Conservation (phyloP, 2,113 vertebrate species). For the Nothobranchius kuhntae region DNA sequence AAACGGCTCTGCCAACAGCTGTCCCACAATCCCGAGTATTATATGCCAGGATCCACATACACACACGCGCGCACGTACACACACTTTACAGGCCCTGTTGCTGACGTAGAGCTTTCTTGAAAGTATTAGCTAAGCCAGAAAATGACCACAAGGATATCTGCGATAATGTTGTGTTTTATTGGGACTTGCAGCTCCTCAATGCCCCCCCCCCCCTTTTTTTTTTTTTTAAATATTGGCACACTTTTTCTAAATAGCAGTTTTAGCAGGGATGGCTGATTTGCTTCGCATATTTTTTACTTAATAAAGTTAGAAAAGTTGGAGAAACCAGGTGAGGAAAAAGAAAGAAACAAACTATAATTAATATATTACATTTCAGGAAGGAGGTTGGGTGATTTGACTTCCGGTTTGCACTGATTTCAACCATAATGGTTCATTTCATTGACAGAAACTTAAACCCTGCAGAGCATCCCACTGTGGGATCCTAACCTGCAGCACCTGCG, state of each 20-base stretch:
- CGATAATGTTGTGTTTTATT: background rate
- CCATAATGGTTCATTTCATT: background rate
- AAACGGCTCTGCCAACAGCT: slow-evolving; percentile 79
- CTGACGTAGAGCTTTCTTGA: slow-evolving; percentile 50
- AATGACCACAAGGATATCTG: slow-evolving; percentile 34
- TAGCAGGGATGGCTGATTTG: slow-evolving; percentile 30
- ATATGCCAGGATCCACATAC: slow-evolving; percentile 58
- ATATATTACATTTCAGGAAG: no score
- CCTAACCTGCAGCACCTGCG: slow-evolving; percentile 51
- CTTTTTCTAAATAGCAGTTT: slow-evolving; percentile 23
- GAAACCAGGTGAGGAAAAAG: no score
- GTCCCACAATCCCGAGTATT: slow-evolving; percentile 69
- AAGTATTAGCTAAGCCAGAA: slow-evolving; percentile 49
- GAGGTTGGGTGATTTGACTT: no score
- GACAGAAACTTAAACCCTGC: background rate
- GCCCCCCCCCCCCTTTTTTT: background rate
- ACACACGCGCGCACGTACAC: slow-evolving; percentile 49
- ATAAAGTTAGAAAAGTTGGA: slow-evolving; percentile 12
- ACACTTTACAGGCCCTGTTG: slow-evolving; percentile 38
- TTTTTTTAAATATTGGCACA: no score
- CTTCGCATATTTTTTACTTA: slow-evolving; percentile 40
- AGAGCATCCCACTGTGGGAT: background rate
- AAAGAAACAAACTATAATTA: no score
- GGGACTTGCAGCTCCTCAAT: slow-evolving; percentile 8
- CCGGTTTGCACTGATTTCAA: background rate